phyloP scores from a whole-genome alignment of 1,140 invertebrate genomes.

The Leptoteleia sp. region DNA sequence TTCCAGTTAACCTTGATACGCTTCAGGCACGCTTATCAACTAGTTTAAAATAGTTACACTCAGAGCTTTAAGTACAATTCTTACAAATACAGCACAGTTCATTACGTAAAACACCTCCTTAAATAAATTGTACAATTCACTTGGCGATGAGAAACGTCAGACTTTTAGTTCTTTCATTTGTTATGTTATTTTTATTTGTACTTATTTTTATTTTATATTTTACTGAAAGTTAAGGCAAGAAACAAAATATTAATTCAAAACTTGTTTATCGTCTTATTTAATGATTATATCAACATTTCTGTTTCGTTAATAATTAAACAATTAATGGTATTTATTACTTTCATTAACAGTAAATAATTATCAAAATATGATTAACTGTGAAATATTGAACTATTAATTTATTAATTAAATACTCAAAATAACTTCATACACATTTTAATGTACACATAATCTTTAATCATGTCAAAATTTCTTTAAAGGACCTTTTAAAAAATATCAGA shows the following conservation, averaged over 20 bases:
- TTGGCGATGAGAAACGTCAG: slow-evolving; percentile 69
- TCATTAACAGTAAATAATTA: too few relatives aligned
- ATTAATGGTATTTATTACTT: too few relatives aligned
- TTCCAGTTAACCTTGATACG: slow-evolving; percentile 40
- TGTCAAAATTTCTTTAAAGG: too few relatives aligned
- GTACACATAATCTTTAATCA: too few relatives aligned
- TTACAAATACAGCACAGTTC: slow-evolving; percentile 54
- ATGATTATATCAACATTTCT: too few relatives aligned
- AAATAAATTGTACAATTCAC: slow-evolving; percentile 43
- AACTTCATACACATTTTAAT: too few relatives aligned
- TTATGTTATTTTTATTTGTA: neutral
- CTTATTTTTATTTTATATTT: neutral
- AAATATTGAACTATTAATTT: too few relatives aligned
- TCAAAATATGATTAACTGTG: too few relatives aligned
- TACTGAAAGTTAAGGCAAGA: neutral
- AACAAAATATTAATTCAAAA: neutral
- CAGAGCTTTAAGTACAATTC: slow-evolving; percentile 51
- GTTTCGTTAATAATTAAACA: too few relatives aligned
- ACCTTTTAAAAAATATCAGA: too few relatives aligned
- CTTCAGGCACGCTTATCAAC: slow-evolving; percentile 27
- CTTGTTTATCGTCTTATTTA: too few relatives aligned
- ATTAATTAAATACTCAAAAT: too few relatives aligned
- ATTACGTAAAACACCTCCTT: slow-evolving; percentile 31
- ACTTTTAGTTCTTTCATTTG: slow-evolving; percentile 63
- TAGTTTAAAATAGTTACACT: slow-evolving; percentile 51